phyloP scores from a whole-genome alignment of 2,888 invertebrate species.

The Ecliptopera silaceata region DNA sequence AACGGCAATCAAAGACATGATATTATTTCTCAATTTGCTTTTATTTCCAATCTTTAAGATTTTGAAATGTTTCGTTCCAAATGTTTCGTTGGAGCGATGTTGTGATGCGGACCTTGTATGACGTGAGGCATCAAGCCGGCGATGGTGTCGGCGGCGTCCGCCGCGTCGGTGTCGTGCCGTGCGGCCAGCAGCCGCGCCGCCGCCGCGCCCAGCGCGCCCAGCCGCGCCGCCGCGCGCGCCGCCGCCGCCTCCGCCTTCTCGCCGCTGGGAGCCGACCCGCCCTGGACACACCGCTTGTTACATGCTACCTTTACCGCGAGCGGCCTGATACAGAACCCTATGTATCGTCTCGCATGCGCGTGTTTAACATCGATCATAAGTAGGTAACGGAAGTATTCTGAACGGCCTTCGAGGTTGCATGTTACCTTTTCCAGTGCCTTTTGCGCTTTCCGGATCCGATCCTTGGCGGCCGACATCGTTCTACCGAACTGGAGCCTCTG shows the following conservation, averaged over 20 bases:
- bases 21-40: too few relatives aligned
- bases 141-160: constrained; percentile 40
- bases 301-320: too few relatives aligned
- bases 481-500: constrained; percentile 34
- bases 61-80: too few relatives aligned
- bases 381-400: too few relatives aligned
- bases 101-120: constrained; percentile 37
- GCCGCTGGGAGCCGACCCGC: constrained; percentile 25
- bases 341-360: too few relatives aligned
- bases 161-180: constrained; percentile 44
- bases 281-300: too few relatives aligned
- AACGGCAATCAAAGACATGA: too few relatives aligned
- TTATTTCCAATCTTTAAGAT: too few relatives aligned
- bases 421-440: constrained; percentile 32
- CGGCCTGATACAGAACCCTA: too few relatives aligned
- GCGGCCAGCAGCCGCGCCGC: constrained; percentile 43
- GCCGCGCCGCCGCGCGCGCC: constrained; percentile 35
- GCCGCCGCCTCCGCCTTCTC: constrained; percentile 27
- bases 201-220: constrained; percentile 28
- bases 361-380: too few relatives aligned
- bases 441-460: constrained; percentile 24
- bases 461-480: constrained; percentile 22
- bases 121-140: constrained; percentile 46
- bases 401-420: too few relatives aligned
- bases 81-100: too few relatives aligned